These are phyloP conservation scores for Raphicerus campestris DNA, from an alignment of 2,113 vertebrate genomes.

Conservation along the genomic window DNA sequence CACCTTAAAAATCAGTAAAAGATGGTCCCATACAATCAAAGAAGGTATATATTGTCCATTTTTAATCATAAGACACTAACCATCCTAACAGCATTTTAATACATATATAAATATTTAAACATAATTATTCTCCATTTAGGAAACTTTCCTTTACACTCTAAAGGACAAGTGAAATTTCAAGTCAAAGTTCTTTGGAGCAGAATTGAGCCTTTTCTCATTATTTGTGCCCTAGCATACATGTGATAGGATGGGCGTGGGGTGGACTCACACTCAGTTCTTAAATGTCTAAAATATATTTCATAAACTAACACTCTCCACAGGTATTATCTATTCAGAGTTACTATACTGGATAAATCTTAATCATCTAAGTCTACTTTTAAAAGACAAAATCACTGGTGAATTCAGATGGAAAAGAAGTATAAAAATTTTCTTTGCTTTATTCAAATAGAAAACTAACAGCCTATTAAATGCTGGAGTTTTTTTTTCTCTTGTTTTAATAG, in stretches of 20 bases:
- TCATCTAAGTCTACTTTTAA: neutral
- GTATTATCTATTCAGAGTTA: neutral
- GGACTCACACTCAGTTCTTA: neutral
- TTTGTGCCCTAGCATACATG: neutral
- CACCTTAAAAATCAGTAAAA: neutral
- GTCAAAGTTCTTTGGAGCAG: neutral
- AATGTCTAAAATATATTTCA: neutral
- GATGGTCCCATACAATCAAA: neutral
- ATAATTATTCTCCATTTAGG: neutral
- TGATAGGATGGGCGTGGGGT: neutral
- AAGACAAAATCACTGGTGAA: neutral
- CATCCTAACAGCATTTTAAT: neutral
- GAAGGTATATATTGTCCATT: neutral
- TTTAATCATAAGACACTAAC: neutral
- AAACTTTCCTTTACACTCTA: neutral
- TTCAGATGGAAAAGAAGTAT: neutral
- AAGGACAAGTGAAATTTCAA: neutral
- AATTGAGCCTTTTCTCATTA: neutral
- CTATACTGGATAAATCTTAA: neutral
- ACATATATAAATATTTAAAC: neutral
- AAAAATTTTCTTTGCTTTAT: neutral
- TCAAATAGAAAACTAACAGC: neutral
- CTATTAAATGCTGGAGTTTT: neutral
- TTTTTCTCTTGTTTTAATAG: neutral
- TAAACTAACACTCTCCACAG: neutral